phyloP scores from a whole-genome alignment of 2,797 vertebrate species.

The Telmatherina bonti region DNA sequence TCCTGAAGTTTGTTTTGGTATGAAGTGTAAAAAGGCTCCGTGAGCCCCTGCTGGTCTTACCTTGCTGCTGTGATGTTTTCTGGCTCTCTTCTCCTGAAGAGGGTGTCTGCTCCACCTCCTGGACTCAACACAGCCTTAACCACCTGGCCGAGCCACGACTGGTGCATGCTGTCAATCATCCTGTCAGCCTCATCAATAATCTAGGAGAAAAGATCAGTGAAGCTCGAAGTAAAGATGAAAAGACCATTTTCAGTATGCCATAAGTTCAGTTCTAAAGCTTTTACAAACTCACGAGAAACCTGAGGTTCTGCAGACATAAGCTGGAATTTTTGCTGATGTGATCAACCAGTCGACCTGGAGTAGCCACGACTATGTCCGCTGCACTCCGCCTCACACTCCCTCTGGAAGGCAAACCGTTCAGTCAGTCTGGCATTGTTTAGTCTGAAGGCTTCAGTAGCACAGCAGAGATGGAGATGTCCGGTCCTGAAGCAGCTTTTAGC shows the following conservation, averaged over 20 bases:
- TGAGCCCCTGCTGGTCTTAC: constrained; percentile 60
- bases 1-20: background rate
- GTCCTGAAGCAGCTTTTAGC: too few relatives aligned
- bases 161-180: constrained; percentile 97
- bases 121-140: constrained; percentile 83
- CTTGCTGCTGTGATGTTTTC: constrained; percentile 86
- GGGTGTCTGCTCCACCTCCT: constrained; percentile 1
- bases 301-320: constrained; percentile 88
- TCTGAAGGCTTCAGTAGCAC: too few relatives aligned
- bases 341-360: constrained; percentile 94
- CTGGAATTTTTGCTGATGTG: constrained; percentile 90
- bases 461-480: background rate
- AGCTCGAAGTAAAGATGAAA: background rate
- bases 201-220: constrained; percentile 66
- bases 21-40: too few relatives aligned
- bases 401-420: constrained; percentile 53
- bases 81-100: constrained; percentile 83
- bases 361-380: constrained; percentile 94
- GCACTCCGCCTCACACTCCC: constrained; percentile 79
- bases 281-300: constrained; percentile 88
- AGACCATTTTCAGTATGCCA: background rate
- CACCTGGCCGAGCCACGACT: constrained; percentile 92
- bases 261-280: too few relatives aligned
- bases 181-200: constrained; percentile 95
- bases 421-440: background rate